Conservation (phyloP, 2,888 invertebrate genomes). For the Pseudococcus viburni region DNA sequence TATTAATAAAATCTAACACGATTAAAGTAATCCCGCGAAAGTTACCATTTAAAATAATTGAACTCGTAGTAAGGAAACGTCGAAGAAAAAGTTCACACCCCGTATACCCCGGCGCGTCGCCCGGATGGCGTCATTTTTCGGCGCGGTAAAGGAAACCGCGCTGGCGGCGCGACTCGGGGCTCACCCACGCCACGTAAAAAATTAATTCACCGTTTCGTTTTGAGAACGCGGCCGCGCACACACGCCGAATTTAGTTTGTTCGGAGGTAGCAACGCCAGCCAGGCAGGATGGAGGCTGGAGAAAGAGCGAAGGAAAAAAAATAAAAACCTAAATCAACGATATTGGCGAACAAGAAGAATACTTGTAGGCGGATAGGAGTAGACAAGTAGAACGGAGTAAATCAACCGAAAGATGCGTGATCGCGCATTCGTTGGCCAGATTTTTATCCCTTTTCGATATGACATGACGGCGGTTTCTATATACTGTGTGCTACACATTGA, state of each 20-base stretch:
- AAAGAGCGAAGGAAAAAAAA: not conserved
- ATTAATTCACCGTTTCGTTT: conserved; percentile 44
- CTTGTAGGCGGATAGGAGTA: conserved; percentile 53
- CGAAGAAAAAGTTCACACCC: conserved; percentile 3
- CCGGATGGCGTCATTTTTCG: conserved; percentile 21
- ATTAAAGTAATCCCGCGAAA: conserved; percentile 56
- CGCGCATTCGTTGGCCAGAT: conserved; percentile 65
- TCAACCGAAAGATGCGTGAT: conserved; percentile 63
- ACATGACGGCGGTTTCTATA: conserved; percentile 57
- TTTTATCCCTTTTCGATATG: conserved; percentile 64
- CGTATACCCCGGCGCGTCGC: not conserved
- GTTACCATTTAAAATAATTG: conserved; percentile 47
- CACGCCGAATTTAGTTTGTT: not conserved
- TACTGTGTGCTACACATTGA: conserved; percentile 53
- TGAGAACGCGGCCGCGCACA: conserved; percentile 1
- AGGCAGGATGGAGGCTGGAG: not conserved
- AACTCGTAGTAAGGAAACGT: conserved; percentile 8
- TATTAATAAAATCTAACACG: conserved; percentile 49
- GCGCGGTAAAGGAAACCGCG: not conserved
- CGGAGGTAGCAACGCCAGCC: not conserved
- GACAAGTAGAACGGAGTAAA: conserved; percentile 58
- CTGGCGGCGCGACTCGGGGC: not conserved
- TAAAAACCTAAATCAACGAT: conserved; percentile 53
- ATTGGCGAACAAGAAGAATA: conserved; percentile 57
- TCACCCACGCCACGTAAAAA: conserved; percentile 49